Evolutionary conservation across 2,888 invertebrate genomes (phyloP).

Genomic region (Abrostola triplasia): DNA sequence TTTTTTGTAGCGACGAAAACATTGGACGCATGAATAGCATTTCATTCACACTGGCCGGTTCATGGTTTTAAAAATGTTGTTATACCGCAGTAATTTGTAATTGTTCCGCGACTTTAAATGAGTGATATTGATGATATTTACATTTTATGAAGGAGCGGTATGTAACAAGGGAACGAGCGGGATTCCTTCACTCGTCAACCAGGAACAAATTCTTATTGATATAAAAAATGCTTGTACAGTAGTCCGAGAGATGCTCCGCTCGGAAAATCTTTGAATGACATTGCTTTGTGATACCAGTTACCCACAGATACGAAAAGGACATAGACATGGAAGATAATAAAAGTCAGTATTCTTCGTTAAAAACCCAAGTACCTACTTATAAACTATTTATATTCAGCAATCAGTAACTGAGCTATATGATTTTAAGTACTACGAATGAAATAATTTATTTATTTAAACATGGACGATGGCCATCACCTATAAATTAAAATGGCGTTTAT

Average conservation of each 20-base stretch:
- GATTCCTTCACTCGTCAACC: conserved; percentile 79
- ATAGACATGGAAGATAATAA: conserved; percentile 46
- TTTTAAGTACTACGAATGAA: too few relatives aligned
- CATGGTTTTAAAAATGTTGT: conserved; percentile 59
- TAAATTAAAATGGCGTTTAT: too few relatives aligned
- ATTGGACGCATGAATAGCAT: conserved; percentile 62
- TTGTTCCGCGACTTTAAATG: conserved; percentile 75
- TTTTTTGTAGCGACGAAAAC: conserved; percentile 50
- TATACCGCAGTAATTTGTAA: conserved; percentile 62
- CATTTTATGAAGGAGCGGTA: conserved; percentile 84
- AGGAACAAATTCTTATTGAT: conserved; percentile 83
- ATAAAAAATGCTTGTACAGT: conserved; percentile 73
- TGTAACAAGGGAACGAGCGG: conserved; percentile 70
- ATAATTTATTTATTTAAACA: too few relatives aligned
- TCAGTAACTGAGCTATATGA: too few relatives aligned
- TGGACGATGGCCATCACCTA: too few relatives aligned
- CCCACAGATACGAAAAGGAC: conserved; percentile 45
- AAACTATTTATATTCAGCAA: too few relatives aligned
- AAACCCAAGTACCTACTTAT: too few relatives aligned
- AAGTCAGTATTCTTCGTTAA: too few relatives aligned
- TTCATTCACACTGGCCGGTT: conserved; percentile 69
- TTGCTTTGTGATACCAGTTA: conserved; percentile 68
- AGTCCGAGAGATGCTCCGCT: conserved; percentile 67
- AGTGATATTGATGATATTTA: conserved; percentile 76
- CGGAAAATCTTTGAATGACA: conserved; percentile 82